Percentiles rank a stretch among this genome's conserved stretches.
Conservation (phyloP, 2,888 invertebrate species). For the Ichneumon xanthorius region DNA sequence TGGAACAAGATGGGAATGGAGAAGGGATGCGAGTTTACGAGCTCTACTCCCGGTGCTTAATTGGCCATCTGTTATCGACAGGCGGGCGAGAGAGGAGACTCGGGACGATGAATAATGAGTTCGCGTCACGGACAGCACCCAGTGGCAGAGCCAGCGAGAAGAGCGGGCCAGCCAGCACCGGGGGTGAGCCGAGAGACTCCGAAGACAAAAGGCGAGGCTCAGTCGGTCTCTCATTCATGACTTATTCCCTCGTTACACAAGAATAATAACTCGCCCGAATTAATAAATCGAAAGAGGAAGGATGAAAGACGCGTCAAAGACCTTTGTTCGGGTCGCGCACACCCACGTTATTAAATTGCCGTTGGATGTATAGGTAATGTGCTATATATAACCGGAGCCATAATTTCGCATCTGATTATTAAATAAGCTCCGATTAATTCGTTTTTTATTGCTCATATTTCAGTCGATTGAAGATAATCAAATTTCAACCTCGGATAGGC, state of each 20-base stretch:
- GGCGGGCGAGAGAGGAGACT: slow-evolving; percentile 47
- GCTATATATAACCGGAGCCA: no score
- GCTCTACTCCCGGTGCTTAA: slow-evolving; percentile 60
- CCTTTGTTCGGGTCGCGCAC: background rate
- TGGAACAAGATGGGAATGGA: slow-evolving; percentile 16
- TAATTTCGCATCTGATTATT: no score
- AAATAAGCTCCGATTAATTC: no score
- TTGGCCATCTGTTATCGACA: slow-evolving; percentile 69
- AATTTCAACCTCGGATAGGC: no score
- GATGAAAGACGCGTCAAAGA: slow-evolving; percentile 39
- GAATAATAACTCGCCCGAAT: slow-evolving; percentile 56
- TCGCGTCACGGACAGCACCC: slow-evolving; percentile 61
- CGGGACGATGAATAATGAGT: slow-evolving; percentile 67
- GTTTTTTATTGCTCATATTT: no score
- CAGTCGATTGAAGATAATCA: no score
- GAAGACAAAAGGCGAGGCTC: slow-evolving; percentile 54
- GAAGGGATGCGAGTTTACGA: slow-evolving; percentile 46
- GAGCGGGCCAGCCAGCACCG: slow-evolving; percentile 14
- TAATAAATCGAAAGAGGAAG: slow-evolving; percentile 47
- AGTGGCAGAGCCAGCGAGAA: slow-evolving; percentile 43
- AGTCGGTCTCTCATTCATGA: slow-evolving; percentile 37
- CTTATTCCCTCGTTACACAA: slow-evolving; percentile 55
- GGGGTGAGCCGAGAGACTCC: slow-evolving; percentile 13
- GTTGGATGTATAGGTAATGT: background rate
- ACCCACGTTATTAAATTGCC: background rate